These are phyloP conservation scores for Tauraco erythrolophus DNA, from an alignment of 2,113 vertebrate species.

Conservation along the genomic window DNA sequence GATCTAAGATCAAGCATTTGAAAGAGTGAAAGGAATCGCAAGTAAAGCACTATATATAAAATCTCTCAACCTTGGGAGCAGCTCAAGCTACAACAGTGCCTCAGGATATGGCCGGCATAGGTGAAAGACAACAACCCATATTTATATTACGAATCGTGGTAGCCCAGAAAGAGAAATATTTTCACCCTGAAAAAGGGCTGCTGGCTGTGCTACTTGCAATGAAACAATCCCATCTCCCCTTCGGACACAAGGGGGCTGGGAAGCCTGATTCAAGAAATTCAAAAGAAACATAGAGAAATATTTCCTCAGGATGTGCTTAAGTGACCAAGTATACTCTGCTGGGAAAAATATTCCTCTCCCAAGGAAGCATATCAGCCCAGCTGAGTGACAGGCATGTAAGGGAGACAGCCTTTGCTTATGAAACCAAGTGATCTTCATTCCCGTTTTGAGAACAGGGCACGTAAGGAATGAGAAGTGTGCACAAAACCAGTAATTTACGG, in stretches of 20 bases:
- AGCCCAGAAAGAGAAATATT: background rate
- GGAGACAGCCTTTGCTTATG: background rate
- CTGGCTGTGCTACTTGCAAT: background rate
- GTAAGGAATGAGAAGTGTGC: background rate
- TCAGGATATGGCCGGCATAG: background rate
- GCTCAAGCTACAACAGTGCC: background rate
- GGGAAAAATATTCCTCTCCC: background rate
- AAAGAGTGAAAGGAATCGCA: background rate
- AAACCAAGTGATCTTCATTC: background rate
- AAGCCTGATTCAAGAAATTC: background rate
- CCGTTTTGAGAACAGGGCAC: background rate
- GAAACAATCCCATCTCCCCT: background rate
- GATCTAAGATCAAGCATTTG: constrained; percentile 27
- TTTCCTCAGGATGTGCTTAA: background rate
- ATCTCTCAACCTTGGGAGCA: background rate
- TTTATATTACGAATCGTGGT: background rate
- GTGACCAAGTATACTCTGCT: accelerated
- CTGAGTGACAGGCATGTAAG: background rate
- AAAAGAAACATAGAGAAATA: background rate
- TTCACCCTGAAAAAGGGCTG: background rate
- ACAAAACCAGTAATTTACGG: accelerated
- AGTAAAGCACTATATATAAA: background rate
- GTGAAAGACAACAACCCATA: background rate
- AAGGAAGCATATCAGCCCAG: background rate
- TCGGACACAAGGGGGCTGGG: background rate